Base-by-base conservation (phyloP, 2,797 vertebrate species). In the Hypotaenidia philippensis region DNA sequence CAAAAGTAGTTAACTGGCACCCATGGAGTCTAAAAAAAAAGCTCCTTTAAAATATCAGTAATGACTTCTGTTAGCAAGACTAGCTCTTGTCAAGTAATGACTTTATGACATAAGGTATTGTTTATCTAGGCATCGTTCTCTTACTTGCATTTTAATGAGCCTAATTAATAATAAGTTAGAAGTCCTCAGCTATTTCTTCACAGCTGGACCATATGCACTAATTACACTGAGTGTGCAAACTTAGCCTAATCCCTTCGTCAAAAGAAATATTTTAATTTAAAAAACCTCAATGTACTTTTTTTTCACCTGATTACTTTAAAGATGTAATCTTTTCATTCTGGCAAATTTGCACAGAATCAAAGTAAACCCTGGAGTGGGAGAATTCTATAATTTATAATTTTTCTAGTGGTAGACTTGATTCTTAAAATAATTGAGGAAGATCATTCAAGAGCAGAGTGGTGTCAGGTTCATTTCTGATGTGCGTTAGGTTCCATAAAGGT, bases 121-220 rank as follows among this genome's bases (percentile, higher is more conserved):
- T 98, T 98, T 98, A 98, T 98, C 97, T 97, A 98, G 97, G 97
- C 98, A 97, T 96, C 95, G 86, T 97, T 98, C 97, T 98, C 97
- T 97, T 98, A 97, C 98, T 98, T 98, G 98, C 98, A 98, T 98
- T 98, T 98, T 98, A 98, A 98, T 98, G 98, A 98, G 97, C 96
- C 98, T 98, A 98, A 98, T 98, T 98, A 98, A 98, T 98, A 98
- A 98, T 98, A 97, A 98, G 98, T 98, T 98, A 98, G 98, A 98
- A 97, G 97, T 98, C 97, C 97, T 74, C 95, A 91, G 98, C 98
- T 98, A 97, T 97, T 98, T 98, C 98, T 97, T 98, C 98, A 98
- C 98, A 98, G 98, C 98, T 98, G 98, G 98, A 98, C 98, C 98
- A 98, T 98, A 98, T 98, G 98, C 97, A 98, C 98, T 98, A 98